Conservation (phyloP, 92 coral and sea anemone genomes). For the Phenganax stokvisi region DNA sequence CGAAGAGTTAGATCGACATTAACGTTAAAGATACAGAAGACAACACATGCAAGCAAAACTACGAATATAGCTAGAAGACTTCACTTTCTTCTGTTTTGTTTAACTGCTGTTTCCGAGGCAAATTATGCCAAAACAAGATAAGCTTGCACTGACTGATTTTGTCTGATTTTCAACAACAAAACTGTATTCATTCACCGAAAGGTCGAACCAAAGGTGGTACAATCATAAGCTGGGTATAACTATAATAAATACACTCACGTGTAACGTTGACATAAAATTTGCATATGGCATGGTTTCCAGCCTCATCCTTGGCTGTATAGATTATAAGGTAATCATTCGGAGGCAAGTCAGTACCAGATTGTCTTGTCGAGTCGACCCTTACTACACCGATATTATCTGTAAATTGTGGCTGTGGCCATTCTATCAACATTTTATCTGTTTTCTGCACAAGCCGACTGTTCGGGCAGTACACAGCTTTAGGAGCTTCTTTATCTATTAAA, state of each 20-base stretch:
- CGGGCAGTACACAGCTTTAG: slow-evolving; percentile 61
- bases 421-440: slow-evolving; percentile 36
- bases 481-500: slow-evolving; percentile 71
- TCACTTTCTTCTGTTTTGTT: too few species aligned
- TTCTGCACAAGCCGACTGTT: slow-evolving; percentile 28
- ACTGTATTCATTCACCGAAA: background rate
- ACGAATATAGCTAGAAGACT: too few species aligned
- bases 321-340: slow-evolving; percentile 54
- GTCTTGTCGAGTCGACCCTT: slow-evolving; percentile 48
- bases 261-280: slow-evolving; percentile 59
- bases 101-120: background rate
- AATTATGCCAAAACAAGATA: too few species aligned
- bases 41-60: too few species aligned
- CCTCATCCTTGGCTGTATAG: slow-evolving; percentile 71
- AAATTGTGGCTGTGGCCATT: slow-evolving; percentile 76
- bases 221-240: background rate
- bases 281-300: slow-evolving; percentile 65
- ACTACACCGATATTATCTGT: slow-evolving; percentile 82
- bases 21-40: too few species aligned
- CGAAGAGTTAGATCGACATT: too few species aligned
- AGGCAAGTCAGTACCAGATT: slow-evolving; percentile 62
- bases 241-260: slow-evolving; percentile 37
- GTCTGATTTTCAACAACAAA: background rate
- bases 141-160: too few species aligned
- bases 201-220: background rate